These are phyloP conservation scores for Australoheros scitulus DNA, from an alignment of 2,113 vertebrate species.

Conservation along the genomic window DNA sequence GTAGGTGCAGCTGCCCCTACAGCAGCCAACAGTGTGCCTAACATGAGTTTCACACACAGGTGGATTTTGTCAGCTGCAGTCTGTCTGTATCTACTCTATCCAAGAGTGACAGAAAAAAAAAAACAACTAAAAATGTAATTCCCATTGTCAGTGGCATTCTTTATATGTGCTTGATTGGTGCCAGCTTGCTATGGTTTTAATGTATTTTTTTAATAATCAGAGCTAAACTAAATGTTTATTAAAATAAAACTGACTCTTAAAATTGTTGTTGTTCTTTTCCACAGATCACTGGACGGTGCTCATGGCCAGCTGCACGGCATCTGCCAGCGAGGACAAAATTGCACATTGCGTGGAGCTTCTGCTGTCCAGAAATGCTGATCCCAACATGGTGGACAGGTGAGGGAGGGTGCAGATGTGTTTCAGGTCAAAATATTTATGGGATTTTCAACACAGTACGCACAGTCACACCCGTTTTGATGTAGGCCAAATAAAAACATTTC, in stretches of 20 bases:
- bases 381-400: constrained; percentile 90
- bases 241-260: background rate
- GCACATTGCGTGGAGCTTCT: constrained; percentile 89
- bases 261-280: background rate
- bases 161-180: background rate
- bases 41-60: background rate
- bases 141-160: background rate
- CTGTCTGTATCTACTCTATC: background rate
- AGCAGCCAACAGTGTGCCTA: background rate
- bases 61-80: constrained; percentile 2
- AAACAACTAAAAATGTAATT: background rate
- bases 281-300: constrained; percentile 88
- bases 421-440: constrained; percentile 39
- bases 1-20: background rate
- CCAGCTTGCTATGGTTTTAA: constrained; percentile 9
- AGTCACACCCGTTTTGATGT: constrained; percentile 34
- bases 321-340: constrained; percentile 84
- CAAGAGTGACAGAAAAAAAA: background rate
- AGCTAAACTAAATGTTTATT: constrained; percentile 13
- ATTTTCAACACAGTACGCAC: constrained; percentile 18
- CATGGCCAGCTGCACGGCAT: constrained; percentile 88
- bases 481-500: constrained; percentile 32
- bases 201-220: background rate
- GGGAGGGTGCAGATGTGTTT: constrained; percentile 29
- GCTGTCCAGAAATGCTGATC: constrained; percentile 90